A percentile compares a stretch with the other conserved stretches of the same genome.
These are phyloP conservation scores for Crotalus viridis DNA, from an alignment of 2,113 vertebrate genomes.

Conservation along the genomic window DNA sequence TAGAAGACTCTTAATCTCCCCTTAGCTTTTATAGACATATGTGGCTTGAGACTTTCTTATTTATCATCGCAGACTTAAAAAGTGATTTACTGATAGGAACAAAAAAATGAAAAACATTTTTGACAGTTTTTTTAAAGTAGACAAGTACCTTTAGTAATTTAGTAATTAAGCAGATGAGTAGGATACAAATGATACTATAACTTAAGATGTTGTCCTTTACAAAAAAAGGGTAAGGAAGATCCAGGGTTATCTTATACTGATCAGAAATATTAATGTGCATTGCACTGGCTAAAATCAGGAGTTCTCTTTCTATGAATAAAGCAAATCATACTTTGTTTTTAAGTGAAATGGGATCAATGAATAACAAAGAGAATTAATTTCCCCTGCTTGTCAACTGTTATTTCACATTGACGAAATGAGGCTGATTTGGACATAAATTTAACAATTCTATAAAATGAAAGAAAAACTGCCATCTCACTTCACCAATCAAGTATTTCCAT, in stretches of 20 bases:
- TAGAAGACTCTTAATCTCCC: not conserved
- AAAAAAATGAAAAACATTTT: not conserved
- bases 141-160: not conserved
- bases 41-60: not conserved
- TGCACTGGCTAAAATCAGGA: conserved; percentile 1
- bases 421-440: conserved; percentile 45
- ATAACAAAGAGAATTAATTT: not conserved
- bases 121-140: not conserved
- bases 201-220: conserved; percentile 16
- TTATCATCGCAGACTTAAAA: not conserved
- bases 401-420: conserved; percentile 34
- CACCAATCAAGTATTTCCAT: conserved; percentile 18
- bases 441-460: conserved; percentile 41
- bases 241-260: conserved; percentile 31
- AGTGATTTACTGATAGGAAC: not conserved
- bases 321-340: conserved; percentile 13
- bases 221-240: conserved; percentile 33
- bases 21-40: not conserved
- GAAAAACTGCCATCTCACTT: conserved; percentile 24
- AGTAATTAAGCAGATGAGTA: not conserved
- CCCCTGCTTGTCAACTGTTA: conserved; percentile 24
- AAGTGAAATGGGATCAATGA: conserved; percentile 16
- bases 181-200: conserved; percentile 15
- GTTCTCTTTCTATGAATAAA: conserved; percentile 25
- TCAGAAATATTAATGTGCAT: conserved; percentile 37